These are phyloP conservation scores for Castor canadensis DNA, from an alignment of 2,113 vertebrate genomes.

Conservation along the genomic window DNA sequence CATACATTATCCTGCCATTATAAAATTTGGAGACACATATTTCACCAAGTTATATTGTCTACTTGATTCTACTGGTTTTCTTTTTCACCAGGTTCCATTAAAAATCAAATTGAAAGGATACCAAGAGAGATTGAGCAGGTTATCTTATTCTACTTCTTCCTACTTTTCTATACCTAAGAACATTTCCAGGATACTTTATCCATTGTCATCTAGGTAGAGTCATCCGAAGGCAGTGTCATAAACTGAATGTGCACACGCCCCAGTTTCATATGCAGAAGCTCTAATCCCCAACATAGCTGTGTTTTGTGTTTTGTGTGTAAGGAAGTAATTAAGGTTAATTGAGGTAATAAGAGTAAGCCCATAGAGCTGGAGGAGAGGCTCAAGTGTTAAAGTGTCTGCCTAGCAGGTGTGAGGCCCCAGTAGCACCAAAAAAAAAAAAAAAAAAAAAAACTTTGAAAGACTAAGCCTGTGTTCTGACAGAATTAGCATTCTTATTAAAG, in stretches of 20 bases:
- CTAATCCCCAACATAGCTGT: not conserved
- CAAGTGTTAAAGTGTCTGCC: too few relatives aligned
- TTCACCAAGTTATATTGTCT: not conserved
- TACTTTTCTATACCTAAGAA: not conserved
- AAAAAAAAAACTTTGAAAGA: too few relatives aligned
- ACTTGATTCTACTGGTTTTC: not conserved
- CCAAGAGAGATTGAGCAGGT: not conserved
- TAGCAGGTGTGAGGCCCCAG: too few relatives aligned
- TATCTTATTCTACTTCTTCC: not conserved
- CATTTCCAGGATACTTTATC: not conserved
- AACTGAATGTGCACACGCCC: not conserved
- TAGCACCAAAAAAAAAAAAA: too few relatives aligned
- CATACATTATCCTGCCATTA: not conserved
- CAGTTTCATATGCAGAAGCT: not conserved
- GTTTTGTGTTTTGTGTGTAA: not conserved
- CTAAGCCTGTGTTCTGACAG: not conserved
- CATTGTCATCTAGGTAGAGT: not conserved
- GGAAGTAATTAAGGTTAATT: not conserved
- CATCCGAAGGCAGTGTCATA: not conserved
- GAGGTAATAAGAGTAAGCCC: not conserved
- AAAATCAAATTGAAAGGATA: not conserved
- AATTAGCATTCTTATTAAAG: not conserved
- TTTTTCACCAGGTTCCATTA: not conserved
- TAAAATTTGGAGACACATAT: not conserved
- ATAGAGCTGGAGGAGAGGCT: too few relatives aligned